Percentiles rank a stretch among this genome's conserved stretches.
Conservation (phyloP, 2,113 vertebrate genomes). For the Glaucomys volans region DNA sequence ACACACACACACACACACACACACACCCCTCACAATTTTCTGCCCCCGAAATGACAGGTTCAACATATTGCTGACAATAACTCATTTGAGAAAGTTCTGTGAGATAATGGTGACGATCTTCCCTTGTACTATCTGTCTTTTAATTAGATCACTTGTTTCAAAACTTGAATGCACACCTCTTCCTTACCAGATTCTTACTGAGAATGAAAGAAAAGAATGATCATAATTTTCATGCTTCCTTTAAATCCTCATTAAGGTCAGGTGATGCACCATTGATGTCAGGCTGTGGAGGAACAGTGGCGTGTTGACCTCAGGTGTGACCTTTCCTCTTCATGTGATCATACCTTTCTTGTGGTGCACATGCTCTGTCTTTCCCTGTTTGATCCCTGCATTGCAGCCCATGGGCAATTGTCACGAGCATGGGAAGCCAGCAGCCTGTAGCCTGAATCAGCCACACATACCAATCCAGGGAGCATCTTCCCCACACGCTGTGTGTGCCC, state of each 20-base stretch:
- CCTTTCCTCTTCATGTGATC: not conserved
- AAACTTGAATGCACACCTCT: not conserved
- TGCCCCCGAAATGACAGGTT: not conserved
- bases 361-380: not conserved
- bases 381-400: not conserved
- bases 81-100: not conserved
- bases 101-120: not conserved
- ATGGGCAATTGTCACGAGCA: not conserved
- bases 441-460: not conserved
- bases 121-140: not conserved
- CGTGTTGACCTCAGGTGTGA: too few relatives aligned
- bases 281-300: not conserved
- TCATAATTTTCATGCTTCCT: not conserved
- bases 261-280: not conserved
- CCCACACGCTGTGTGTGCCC: not conserved
- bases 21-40: not conserved
- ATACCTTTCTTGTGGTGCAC: not conserved
- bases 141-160: not conserved
- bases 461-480: not conserved
- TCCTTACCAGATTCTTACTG: not conserved
- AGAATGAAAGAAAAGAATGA: not conserved
- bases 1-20: not conserved
- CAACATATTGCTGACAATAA: not conserved
- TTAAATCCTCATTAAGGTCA: not conserved
- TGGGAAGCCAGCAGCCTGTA: not conserved